Evolutionary conservation across 2,888 invertebrate genomes (phyloP).

Genomic region (Ectemnius lituratus): DNA sequence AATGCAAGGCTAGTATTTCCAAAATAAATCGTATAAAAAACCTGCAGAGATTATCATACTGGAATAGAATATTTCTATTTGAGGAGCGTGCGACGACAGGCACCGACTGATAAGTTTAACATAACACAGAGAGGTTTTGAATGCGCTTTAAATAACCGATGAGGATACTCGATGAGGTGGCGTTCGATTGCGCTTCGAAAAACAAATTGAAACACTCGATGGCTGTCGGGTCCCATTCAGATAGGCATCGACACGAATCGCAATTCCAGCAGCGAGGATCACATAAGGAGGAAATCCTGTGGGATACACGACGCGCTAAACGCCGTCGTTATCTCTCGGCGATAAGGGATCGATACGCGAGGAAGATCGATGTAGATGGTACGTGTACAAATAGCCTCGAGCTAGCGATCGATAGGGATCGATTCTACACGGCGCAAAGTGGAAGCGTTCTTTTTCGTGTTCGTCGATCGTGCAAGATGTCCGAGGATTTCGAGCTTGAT

Average conservation of each 20-base stretch:
- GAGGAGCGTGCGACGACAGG: too few relatives aligned
- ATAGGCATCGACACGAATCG: constrained; percentile 59
- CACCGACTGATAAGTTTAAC: too few relatives aligned
- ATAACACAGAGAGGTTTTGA: constrained; percentile 43
- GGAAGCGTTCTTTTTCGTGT: too few relatives aligned
- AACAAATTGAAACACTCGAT: constrained; percentile 63
- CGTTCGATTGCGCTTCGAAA: constrained; percentile 43
- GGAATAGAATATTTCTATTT: too few relatives aligned
- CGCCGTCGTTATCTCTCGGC: constrained; percentile 48
- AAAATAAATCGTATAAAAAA: too few relatives aligned
- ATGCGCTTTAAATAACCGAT: constrained; percentile 51
- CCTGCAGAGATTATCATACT: too few relatives aligned
- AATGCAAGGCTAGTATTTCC: too few relatives aligned
- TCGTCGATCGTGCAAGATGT: too few relatives aligned
- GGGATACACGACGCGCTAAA: constrained; percentile 34
- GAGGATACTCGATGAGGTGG: constrained; percentile 52
- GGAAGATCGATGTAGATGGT: constrained; percentile 44
- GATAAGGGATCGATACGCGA: constrained; percentile 55
- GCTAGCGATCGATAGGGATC: constrained; percentile 32
- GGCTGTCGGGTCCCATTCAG: constrained; percentile 63
- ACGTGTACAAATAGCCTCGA: constrained; percentile 47
- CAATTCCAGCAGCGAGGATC: constrained; percentile 48
- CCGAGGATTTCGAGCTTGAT: too few relatives aligned
- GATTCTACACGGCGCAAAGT: too few relatives aligned
- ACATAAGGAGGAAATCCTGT: constrained; percentile 30